phyloP scores from a whole-genome alignment of 2,888 invertebrate species.

The Drosophila buzzatii region DNA sequence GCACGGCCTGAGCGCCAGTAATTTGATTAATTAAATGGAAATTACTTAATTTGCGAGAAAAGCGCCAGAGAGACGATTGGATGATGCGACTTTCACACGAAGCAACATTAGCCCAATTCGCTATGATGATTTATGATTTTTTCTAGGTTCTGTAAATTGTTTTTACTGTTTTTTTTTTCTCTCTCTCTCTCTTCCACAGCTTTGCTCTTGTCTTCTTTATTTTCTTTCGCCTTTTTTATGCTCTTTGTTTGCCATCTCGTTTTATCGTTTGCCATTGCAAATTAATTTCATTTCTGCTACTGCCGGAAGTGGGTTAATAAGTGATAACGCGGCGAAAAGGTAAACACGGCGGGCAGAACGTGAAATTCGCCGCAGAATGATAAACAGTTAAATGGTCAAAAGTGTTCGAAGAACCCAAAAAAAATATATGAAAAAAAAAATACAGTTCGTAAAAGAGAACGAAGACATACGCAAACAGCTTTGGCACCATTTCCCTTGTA shows the following conservation, averaged over 20 bases:
- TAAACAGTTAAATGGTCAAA: slow-evolving; percentile 49
- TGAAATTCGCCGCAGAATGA: slow-evolving; percentile 50
- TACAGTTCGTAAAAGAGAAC: slow-evolving; percentile 16
- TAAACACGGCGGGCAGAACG: slow-evolving; percentile 70
- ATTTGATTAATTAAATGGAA: slow-evolving; percentile 70
- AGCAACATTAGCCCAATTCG: slow-evolving; percentile 76
- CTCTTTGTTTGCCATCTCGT: slow-evolving; percentile 2
- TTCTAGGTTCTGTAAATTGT: slow-evolving; percentile 77
- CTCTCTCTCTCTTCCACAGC: slow-evolving; percentile 2
- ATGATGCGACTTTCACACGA: slow-evolving; percentile 64
- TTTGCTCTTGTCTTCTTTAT: not conserved
- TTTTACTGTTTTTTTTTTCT: slow-evolving; percentile 46
- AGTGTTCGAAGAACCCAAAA: slow-evolving; percentile 20
- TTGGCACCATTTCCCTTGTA: slow-evolving; percentile 51
- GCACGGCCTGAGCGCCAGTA: slow-evolving; percentile 62
- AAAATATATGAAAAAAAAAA: not conserved
- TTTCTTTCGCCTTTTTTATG: slow-evolving; percentile 7
- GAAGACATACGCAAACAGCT: slow-evolving; percentile 46
- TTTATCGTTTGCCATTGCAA: slow-evolving; percentile 59
- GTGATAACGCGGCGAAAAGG: slow-evolving; percentile 75
- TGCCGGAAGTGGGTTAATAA: slow-evolving; percentile 78
- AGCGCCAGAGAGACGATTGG: slow-evolving; percentile 23
- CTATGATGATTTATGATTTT: slow-evolving; percentile 74
- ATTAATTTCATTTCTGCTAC: slow-evolving; percentile 69
- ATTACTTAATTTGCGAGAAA: slow-evolving; percentile 66